phyloP scores from a whole-genome alignment of 2,797 vertebrate species.

The Molossus alvarezi region DNA sequence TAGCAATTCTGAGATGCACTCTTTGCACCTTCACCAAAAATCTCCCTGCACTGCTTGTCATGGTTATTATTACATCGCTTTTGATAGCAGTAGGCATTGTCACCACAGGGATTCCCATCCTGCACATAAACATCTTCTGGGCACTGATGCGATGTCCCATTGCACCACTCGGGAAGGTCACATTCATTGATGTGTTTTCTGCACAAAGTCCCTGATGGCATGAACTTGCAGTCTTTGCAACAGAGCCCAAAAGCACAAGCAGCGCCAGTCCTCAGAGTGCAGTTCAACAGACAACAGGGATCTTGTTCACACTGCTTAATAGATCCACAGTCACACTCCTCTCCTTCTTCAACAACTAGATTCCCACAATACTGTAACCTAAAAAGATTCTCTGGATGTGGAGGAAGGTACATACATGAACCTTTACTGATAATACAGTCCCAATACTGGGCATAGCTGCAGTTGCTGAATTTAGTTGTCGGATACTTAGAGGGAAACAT shows the following conservation, averaged over 20 bases:
- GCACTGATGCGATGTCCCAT: constrained; percentile 69
- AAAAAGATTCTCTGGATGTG: rapidly evolving
- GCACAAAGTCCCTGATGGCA: constrained; percentile 77
- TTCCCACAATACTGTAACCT: constrained; percentile 72
- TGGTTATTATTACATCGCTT: constrained; percentile 62
- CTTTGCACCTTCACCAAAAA: constrained; percentile 84
- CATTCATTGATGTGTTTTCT: constrained; percentile 67
- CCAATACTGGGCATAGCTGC: constrained; percentile 69
- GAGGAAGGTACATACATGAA: constrained; percentile 42
- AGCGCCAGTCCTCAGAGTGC: constrained; percentile 91
- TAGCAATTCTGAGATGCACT: constrained; percentile 73
- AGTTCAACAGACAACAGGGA: constrained; percentile 92
- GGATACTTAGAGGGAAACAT: not conserved
- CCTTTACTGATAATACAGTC: not conserved
- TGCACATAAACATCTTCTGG: constrained; percentile 79
- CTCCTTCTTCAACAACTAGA: constrained; percentile 54
- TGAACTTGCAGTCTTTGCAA: constrained; percentile 91
- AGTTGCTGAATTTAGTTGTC: constrained; percentile 79
- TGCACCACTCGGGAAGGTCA: constrained; percentile 86
- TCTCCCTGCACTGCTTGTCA: constrained; percentile 52
- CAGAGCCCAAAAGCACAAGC: constrained; percentile 93
- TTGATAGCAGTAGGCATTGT: constrained; percentile 68
- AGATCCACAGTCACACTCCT: constrained; percentile 82
- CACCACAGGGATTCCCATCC: constrained; percentile 62
- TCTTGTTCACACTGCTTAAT: constrained; percentile 86